Conservation (phyloP, 2,888 invertebrate species). For the Steromphala cineraria region DNA sequence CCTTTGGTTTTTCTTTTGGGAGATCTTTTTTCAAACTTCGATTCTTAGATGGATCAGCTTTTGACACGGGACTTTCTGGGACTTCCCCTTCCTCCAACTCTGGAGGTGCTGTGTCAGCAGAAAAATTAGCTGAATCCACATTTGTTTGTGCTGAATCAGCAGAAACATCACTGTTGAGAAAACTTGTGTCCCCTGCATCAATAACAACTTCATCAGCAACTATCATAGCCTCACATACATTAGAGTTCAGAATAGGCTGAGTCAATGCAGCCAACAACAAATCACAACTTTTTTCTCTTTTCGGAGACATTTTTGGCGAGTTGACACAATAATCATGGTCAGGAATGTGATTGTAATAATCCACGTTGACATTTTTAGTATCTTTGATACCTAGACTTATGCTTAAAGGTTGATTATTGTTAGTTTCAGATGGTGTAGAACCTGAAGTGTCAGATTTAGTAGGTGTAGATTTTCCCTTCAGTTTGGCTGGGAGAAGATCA, state of each 20-base stretch:
- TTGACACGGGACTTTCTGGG: constrained; percentile 21
- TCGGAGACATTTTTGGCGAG: constrained; percentile 21
- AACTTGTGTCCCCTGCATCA: neutral
- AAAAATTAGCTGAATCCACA: neutral
- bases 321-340: constrained; percentile 80
- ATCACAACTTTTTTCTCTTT: neutral
- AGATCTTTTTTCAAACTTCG: neutral
- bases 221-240: neutral
- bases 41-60: neutral
- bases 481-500: constrained; percentile 54
- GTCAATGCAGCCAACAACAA: neutral
- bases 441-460: neutral
- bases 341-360: constrained; percentile 54
- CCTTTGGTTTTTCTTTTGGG: neutral
- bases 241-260: neutral
- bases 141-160: neutral
- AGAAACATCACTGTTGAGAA: neutral
- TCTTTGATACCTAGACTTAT: too few relatives aligned
- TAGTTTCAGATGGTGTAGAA: neutral
- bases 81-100: constrained; percentile 50
- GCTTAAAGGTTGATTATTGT: neutral
- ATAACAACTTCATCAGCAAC: constrained; percentile 2
- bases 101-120: neutral
- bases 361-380: neutral
- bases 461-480: neutral